A percentile compares a stretch with the other conserved stretches of the same genome.
These are phyloP conservation scores for Cheilosia vernalis DNA, from an alignment of 2,888 invertebrate species.

Conservation along the genomic window DNA sequence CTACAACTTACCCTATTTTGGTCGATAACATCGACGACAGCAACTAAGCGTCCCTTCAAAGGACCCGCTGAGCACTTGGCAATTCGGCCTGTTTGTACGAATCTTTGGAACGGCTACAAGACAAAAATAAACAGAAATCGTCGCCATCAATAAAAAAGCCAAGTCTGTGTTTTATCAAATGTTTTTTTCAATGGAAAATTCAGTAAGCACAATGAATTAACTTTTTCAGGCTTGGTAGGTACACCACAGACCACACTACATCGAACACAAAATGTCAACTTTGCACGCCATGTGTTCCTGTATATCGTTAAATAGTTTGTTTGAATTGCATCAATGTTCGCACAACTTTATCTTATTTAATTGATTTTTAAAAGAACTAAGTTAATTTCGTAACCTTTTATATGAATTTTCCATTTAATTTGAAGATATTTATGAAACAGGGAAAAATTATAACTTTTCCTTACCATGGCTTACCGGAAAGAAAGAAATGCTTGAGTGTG, in stretches of 20 bases:
- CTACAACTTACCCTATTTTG: conserved; percentile 91
- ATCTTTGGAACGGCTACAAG: conserved; percentile 92
- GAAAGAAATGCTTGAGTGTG: conserved; percentile 80
- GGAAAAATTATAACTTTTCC: conserved; percentile 76
- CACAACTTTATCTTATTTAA: background rate
- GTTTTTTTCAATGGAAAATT: conserved; percentile 45
- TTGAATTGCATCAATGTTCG: conserved; percentile 3
- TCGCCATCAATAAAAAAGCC: background rate
- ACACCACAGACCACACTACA: conserved; percentile 47
- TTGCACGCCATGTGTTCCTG: conserved; percentile 50
- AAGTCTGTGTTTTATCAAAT: background rate
- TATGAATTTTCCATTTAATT: conserved; percentile 76
- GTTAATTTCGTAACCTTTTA: conserved; percentile 74
- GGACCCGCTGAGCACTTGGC: conserved; percentile 96
- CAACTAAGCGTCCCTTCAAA: conserved; percentile 94
- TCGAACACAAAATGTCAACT: conserved; percentile 64
- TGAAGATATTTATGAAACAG: conserved; percentile 77
- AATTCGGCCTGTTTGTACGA: conserved; percentile 98
- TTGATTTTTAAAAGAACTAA: conserved; percentile 73
- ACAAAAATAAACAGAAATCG: conserved; percentile 39
- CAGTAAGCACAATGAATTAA: conserved; percentile 19
- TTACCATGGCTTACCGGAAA: conserved; percentile 84
- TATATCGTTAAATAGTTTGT: conserved; percentile 4
- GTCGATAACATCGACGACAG: conserved; percentile 98
- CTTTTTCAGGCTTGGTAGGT: conserved; percentile 5